Base-by-base conservation (phyloP, 1,140 invertebrate genomes). In the Nautilus pompilius region DNA sequence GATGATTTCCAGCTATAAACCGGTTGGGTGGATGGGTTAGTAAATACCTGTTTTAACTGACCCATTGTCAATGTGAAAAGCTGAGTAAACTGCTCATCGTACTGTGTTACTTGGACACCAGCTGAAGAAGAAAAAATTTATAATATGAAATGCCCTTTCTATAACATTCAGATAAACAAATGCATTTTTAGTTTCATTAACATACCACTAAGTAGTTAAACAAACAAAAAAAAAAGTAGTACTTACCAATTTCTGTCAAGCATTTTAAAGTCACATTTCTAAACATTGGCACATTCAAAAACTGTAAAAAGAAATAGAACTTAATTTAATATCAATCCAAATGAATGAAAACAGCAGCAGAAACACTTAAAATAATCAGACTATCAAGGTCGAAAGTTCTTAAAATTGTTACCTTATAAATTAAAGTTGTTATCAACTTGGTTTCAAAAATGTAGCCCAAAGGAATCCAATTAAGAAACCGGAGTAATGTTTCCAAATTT, bases 391-490 rank as follows among this genome's bases (percentile, higher is more conserved):
- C n/a, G 8, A 41, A 41, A 41, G 48, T 49, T 49, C 10, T 1
- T 49, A 67, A 41, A 17, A 33, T 8, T 60, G 60, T 58, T 84
- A 90, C 89, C 84, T 98, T 98, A 76, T 90, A 94, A 77, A 97
- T 95, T 54, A 99, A 86, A 48, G 94, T 96, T 68, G 89, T 90
- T 69, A 99, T 97, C 17, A 99, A 85, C 82, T 98, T 94, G 60
- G 97, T 99, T 87, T 99, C 96, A 87, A 99, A 99, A 79, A 99
- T 98, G 79, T 99, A 99, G 15, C 97, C 97, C 53, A 99, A 85
- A 22, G 98, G 98, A 79, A 99, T 99, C 98, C 98, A 99, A 80
- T 98, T 99, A 22, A 99, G 87, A 87, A 99, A 99, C 81, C 95
- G 87, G 53, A 99, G 84, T 53, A 99, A 85, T 24, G 98, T 99